Evolutionary conservation across 1,140 invertebrate species (phyloP).

Genomic region (Saccostrea cuccullata): DNA sequence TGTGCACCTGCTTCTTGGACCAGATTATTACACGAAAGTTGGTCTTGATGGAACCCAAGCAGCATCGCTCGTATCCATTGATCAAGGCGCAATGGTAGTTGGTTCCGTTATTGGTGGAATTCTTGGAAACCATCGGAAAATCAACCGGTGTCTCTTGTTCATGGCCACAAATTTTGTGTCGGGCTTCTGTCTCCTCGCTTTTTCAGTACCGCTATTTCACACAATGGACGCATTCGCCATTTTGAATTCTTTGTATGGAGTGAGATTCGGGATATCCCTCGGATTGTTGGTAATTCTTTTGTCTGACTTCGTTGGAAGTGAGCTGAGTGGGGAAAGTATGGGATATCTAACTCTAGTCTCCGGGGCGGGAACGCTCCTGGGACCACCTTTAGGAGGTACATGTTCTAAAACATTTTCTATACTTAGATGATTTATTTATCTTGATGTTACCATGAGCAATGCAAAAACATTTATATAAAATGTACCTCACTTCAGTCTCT

Average conservation of each 20-base stretch:
- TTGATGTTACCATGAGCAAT: too few relatives aligned
- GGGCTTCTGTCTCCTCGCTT: conserved; percentile 55
- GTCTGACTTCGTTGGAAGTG: conserved; percentile 68
- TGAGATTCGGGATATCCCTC: conserved; percentile 68
- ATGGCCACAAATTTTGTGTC: conserved; percentile 61
- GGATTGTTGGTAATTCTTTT: conserved; percentile 69
- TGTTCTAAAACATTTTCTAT: too few relatives aligned
- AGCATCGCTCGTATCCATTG: conserved; percentile 58
- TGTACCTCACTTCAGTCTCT: too few relatives aligned
- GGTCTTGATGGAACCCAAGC: conserved; percentile 61
- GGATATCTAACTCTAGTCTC: conserved; percentile 74
- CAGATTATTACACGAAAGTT: conserved; percentile 64
- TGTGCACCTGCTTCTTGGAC: conserved; percentile 63
- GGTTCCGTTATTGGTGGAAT: conserved; percentile 69
- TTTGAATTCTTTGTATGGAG: conserved; percentile 58
- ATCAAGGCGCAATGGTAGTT: conserved; percentile 63
- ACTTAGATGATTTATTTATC: too few relatives aligned
- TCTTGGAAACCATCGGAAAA: conserved; percentile 63
- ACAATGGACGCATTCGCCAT: conserved; percentile 49
- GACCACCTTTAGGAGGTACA: conserved; percentile 72
- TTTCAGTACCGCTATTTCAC: conserved; percentile 52
- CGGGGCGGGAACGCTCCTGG: conserved; percentile 70
- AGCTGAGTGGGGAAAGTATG: conserved; percentile 65
- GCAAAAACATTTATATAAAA: too few relatives aligned
- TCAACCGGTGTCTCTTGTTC: conserved; percentile 64